Percentiles rank a stretch among this genome's conserved stretches.
These are phyloP conservation scores for Chaitophorus viminalis DNA, from an alignment of 2,888 invertebrate genomes.

Conservation along the genomic window DNA sequence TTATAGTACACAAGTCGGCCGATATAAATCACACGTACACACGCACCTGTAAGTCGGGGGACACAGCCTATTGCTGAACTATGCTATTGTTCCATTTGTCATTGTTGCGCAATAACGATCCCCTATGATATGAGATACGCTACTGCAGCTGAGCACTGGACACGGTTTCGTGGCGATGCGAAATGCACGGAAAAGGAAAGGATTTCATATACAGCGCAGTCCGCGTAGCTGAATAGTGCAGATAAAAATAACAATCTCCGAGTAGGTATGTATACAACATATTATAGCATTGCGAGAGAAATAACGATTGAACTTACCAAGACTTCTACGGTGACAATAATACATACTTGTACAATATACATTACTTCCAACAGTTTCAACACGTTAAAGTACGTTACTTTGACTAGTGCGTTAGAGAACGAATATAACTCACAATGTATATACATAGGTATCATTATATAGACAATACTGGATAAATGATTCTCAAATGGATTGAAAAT, in stretches of 20 bases:
- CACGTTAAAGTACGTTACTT: too few species aligned
- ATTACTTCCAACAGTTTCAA: too few species aligned
- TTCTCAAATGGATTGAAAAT: not conserved
- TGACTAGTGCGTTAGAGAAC: too few species aligned
- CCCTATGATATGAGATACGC: constrained; percentile 33
- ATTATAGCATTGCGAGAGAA: not conserved
- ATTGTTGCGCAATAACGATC: constrained; percentile 40
- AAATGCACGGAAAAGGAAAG: constrained; percentile 29
- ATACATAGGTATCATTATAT: too few species aligned
- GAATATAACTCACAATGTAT: too few species aligned
- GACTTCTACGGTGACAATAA: not conserved
- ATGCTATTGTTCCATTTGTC: constrained; percentile 37
- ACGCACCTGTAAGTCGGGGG: constrained; percentile 11
- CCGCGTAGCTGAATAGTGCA: too few species aligned
- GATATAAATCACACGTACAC: not conserved
- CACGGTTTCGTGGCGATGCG: constrained; percentile 19
- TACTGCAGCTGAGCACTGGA: not conserved
- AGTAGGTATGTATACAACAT: too few species aligned
- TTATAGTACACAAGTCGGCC: constrained; percentile 33
- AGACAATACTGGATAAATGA: too few species aligned
- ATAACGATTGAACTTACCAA: not conserved
- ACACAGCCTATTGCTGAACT: constrained; percentile 41
- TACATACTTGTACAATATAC: not conserved
- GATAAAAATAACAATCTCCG: not conserved
- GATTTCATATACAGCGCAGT: not conserved